These are phyloP conservation scores for Steromphala cineraria DNA, from an alignment of 2,888 invertebrate genomes.

Conservation along the genomic window DNA sequence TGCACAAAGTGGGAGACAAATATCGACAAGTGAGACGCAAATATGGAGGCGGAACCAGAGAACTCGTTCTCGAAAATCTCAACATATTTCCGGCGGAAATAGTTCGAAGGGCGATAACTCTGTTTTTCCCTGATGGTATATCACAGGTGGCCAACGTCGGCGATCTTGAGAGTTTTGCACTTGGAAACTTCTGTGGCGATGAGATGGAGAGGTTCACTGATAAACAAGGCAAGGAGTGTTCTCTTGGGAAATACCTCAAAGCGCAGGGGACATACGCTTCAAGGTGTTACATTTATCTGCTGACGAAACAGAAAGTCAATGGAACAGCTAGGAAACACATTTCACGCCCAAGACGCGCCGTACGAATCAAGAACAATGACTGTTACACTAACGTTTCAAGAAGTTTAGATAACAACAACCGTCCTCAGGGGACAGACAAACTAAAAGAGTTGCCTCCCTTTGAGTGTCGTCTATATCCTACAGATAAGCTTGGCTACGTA, in stretches of 20 bases:
- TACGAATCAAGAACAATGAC: not conserved
- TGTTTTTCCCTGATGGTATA: not conserved
- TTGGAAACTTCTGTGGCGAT: not conserved
- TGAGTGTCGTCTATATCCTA: not conserved
- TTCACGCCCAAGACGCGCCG: not conserved
- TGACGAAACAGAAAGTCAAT: not conserved
- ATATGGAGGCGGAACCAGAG: not conserved
- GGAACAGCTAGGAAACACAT: not conserved
- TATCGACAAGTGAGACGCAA: not conserved
- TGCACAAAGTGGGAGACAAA: not conserved
- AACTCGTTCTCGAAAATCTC: not conserved
- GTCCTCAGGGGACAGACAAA: not conserved
- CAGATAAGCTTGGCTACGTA: not conserved
- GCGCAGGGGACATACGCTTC: not conserved
- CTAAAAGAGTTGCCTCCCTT: no score
- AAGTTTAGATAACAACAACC: not conserved
- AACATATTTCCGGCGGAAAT: not conserved
- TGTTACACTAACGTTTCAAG: not conserved
- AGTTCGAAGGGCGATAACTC: constrained; percentile 4
- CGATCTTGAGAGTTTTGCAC: not conserved
- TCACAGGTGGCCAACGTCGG: not conserved
- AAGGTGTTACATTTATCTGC: not conserved
- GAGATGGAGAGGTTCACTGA: not conserved
- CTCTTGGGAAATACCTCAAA: not conserved
- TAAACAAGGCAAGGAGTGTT: not conserved